A percentile compares a stretch with the other conserved stretches of the same genome.
Conservation (phyloP, 2,113 vertebrate genomes). For the Oncorhynchus masou region DNA sequence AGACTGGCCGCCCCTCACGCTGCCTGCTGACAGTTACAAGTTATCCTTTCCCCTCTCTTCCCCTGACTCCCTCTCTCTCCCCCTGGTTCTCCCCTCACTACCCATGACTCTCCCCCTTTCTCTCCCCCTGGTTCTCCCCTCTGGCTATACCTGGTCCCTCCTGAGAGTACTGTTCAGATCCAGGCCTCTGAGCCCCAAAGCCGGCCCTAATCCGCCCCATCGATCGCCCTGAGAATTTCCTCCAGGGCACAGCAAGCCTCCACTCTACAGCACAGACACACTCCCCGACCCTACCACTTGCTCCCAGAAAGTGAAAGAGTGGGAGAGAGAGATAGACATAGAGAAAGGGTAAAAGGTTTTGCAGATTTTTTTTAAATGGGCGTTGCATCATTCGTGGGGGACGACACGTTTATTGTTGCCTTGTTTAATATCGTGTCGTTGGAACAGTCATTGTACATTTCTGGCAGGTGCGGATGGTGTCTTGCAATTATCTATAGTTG, state of each 20-base stretch:
- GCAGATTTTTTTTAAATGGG: too few relatives aligned
- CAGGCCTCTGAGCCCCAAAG: slow-evolving; percentile 80
- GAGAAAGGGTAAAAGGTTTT: too few relatives aligned
- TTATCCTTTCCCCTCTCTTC: slow-evolving; percentile 60
- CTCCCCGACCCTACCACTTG: slow-evolving; percentile 51
- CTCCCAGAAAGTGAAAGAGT: not conserved
- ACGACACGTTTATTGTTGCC: too few relatives aligned
- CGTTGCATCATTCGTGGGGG: too few relatives aligned
- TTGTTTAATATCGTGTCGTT: too few relatives aligned
- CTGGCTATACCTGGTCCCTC: slow-evolving; percentile 62
- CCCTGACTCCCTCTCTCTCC: slow-evolving; percentile 23
- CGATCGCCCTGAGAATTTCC: slow-evolving; percentile 82
- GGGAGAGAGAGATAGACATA: slow-evolving; percentile 17
- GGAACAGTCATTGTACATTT: too few relatives aligned
- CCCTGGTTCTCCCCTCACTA: slow-evolving; percentile 52
- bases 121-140: not conserved
- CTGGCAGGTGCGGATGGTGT: too few relatives aligned
- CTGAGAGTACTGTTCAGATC: slow-evolving; percentile 76
- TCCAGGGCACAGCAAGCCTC: slow-evolving; percentile 68
- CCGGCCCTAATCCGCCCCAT: slow-evolving; percentile 76
- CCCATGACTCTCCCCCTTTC: not conserved
- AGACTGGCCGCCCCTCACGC: slow-evolving; percentile 57
- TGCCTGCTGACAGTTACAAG: slow-evolving; percentile 78
- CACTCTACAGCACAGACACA: slow-evolving; percentile 44
- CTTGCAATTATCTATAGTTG: too few relatives aligned